Base-by-base conservation (phyloP, 2,113 vertebrate species). In the Bambusicola thoracicus region DNA sequence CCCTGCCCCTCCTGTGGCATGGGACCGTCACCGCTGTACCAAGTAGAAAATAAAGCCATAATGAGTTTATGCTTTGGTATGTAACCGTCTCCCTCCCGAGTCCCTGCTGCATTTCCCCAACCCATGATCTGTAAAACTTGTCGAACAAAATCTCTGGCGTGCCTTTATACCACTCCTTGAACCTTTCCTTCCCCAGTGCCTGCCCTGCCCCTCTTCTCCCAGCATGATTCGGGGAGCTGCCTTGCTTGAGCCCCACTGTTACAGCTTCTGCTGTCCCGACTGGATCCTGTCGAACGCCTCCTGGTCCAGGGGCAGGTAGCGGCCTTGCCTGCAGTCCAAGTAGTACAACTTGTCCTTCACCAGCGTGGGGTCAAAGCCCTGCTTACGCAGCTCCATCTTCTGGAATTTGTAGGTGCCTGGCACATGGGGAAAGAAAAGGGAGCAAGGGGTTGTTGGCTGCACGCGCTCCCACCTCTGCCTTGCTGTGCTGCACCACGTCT, bases 321-420 rank as follows among this genome's bases (percentile, higher is more conserved):
- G 81, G 94, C 98, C 98, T 97, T 98, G 98, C 86, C 97, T 98
- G 94, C 98, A 95, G 79, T 99, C 98, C 98, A 99, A 97, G 96
- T 99, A 99, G 96, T 98, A 99, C 81, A 99, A 97, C 70, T 93
- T 98, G 97, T 99, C 99, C 36, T 98, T 98, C 92, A 99, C 98
- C 5, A 96, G 20, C 0, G 67, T 5, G 0, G 98, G 99, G 90
- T 99, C 94, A 11, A 99, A 99, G 74, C 98, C 98, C 11, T 99
- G 98, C 85, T 98, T 98, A 30, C 98, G 98, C 95, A 99, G 95
- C 8, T 99, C 99, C 16, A 94, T 97, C 97, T 99, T 99, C 98
- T 99, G 99, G 96, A 99, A 99, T 96, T 99, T 99, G 94, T 98
- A 99, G 38, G 99, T 99, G 92, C 98, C 99, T 99, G 96, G 30